phyloP scores from a whole-genome alignment of 2,113 vertebrate genomes.

The Chionomys nivalis region DNA sequence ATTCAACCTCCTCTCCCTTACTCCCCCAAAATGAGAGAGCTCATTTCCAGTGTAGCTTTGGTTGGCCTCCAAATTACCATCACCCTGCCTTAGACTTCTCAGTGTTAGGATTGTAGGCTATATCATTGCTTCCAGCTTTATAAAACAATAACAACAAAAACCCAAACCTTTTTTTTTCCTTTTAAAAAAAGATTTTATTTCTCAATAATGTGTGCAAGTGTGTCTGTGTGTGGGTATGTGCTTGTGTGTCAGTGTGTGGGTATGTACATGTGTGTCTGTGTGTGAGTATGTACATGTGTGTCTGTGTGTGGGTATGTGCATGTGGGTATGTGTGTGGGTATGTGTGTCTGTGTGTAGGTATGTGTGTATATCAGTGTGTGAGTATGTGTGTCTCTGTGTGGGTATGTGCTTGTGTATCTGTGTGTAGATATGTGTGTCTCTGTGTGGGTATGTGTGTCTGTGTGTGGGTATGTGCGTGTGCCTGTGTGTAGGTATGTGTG shows the following conservation, averaged over 20 bases:
- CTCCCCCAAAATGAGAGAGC: neutral
- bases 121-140: neutral
- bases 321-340: neutral
- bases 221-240: neutral
- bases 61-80: neutral
- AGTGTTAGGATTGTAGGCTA: neutral
- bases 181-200: neutral
- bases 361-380: neutral
- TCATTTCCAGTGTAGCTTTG: neutral
- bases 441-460: neutral
- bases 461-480: neutral
- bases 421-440: neutral
- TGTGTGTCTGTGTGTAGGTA: neutral
- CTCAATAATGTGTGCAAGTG: neutral
- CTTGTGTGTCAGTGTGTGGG: too few species aligned
- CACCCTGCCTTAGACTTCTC: neutral
- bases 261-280: neutral
- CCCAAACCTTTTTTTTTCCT: neutral
- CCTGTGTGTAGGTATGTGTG: neutral
- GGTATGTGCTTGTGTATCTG: neutral
- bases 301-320: neutral
- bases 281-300: neutral
- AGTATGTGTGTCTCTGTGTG: neutral
- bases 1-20: too few species aligned
- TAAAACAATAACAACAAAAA: neutral